phyloP scores from a whole-genome alignment of 2,113 vertebrate genomes.

The Heptranchias perlo region DNA sequence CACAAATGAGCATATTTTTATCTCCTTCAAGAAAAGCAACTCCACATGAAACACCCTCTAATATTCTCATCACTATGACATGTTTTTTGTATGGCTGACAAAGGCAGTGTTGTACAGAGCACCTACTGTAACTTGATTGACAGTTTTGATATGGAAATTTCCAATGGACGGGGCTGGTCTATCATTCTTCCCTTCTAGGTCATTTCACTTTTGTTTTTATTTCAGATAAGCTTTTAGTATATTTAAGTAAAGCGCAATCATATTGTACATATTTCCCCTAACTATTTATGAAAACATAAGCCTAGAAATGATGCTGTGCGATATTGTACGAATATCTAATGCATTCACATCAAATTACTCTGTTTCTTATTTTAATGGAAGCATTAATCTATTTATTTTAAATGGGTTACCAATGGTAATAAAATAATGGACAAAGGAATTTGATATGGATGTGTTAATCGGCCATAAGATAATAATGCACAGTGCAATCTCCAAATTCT shows the following conservation, averaged over 20 bases:
- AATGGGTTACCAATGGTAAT: not conserved
- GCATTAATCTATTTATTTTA: not conserved
- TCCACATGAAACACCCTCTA: not conserved
- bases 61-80: not conserved
- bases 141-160: not conserved
- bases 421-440: not conserved
- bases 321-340: not conserved
- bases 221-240: not conserved
- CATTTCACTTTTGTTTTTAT: not conserved
- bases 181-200: not conserved
- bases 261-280: not conserved
- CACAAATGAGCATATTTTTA: not conserved
- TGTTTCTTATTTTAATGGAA: not conserved
- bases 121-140: not conserved
- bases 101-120: not conserved
- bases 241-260: not conserved
- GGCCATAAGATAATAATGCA: not conserved
- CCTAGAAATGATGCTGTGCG: not conserved
- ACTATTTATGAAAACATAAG: not conserved
- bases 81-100: not conserved
- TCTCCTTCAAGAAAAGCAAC: not conserved
- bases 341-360: not conserved
- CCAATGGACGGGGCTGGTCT: not conserved
- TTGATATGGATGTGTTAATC: not conserved
- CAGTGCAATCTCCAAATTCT: not conserved